phyloP scores from a whole-genome alignment of 2,797 vertebrate genomes.

The Botia kubotai region DNA sequence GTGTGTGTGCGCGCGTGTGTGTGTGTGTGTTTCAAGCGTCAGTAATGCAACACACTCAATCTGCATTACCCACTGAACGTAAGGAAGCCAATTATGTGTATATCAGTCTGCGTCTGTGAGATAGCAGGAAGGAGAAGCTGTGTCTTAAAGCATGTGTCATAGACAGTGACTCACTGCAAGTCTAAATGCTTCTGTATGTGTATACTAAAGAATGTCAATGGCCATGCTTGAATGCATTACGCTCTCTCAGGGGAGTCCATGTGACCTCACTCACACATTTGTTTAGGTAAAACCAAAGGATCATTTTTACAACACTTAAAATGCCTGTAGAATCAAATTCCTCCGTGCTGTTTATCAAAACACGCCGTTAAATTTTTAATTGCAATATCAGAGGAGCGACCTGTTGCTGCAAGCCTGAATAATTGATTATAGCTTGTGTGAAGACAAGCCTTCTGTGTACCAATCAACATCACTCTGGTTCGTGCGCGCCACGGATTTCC shows the following conservation, averaged over 20 bases:
- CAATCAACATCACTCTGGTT: not conserved
- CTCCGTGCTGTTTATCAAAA: conserved; percentile 15
- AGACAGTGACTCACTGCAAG: conserved; percentile 20
- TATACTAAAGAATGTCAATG: conserved; percentile 12
- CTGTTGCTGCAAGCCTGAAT: conserved; percentile 24
- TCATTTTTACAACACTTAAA: no score
- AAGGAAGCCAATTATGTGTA: conserved; percentile 37
- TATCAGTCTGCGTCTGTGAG: not conserved
- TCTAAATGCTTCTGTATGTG: conserved; percentile 25
- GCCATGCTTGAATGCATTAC: conserved; percentile 1
- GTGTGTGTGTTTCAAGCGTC: not conserved
- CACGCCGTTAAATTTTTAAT: conserved; percentile 4
- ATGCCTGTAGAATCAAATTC: not conserved
- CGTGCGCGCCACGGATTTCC: not conserved
- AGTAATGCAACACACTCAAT: not conserved
- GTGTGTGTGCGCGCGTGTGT: no score
- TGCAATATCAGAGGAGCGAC: conserved; percentile 1
- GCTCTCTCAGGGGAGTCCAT: conserved; percentile 2
- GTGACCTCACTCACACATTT: not conserved
- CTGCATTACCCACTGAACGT: conserved; percentile 15
- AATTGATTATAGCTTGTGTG: conserved; percentile 15
- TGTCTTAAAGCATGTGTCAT: conserved; percentile 12
- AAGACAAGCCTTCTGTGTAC: conserved; percentile 12
- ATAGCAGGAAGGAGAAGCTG: conserved; percentile 7
- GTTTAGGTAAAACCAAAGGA: not conserved